Percentiles rank a stretch among this genome's conserved stretches.
phyloP scores from a whole-genome alignment of 2,888 invertebrate species.

The Drosophila longiperda region DNA sequence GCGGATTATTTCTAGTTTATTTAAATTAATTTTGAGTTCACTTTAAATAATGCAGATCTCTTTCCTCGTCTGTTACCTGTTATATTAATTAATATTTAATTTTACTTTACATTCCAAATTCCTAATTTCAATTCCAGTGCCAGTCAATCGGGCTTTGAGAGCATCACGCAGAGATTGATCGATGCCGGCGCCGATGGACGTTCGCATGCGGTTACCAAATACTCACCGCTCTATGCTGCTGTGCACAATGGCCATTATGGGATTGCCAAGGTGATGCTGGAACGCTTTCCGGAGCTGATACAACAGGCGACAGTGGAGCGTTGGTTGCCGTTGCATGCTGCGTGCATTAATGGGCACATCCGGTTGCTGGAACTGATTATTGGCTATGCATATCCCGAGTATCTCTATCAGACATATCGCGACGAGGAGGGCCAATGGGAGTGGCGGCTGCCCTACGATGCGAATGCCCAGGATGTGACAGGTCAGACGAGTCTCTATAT shows the following conservation, averaged over 20 bases:
- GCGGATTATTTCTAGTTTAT: background rate
- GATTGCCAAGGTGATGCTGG: slow-evolving; percentile 90
- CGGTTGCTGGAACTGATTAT: slow-evolving; percentile 91
- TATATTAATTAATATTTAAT: background rate
- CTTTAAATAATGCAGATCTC: background rate
- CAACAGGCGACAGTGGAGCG: slow-evolving; percentile 95
- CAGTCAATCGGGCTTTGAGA: slow-evolving; percentile 92
- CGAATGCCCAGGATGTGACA: slow-evolving; percentile 95
- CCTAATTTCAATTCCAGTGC: slow-evolving; percentile 86
- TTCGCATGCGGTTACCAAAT: slow-evolving; percentile 95
- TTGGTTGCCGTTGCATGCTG: slow-evolving; percentile 97
- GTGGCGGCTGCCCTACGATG: slow-evolving; percentile 95
- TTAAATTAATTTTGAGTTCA: background rate
- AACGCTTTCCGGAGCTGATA: slow-evolving; percentile 93
- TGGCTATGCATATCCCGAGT: slow-evolving; percentile 92
- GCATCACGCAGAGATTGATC: slow-evolving; percentile 91
- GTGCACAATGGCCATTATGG: slow-evolving; percentile 93
- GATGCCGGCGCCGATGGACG: slow-evolving; percentile 94
- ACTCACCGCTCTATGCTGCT: slow-evolving; percentile 96
- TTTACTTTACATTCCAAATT: no score
- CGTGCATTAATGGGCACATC: slow-evolving; percentile 94
- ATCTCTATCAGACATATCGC: slow-evolving; percentile 88
- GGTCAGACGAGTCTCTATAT: slow-evolving; percentile 96
- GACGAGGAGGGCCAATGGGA: slow-evolving; percentile 91
- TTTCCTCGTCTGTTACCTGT: background rate